Base-by-base conservation (phyloP, 37 sponge, comb jelly and placozoan genomes). In the Lycopodina hypogea region DNA sequence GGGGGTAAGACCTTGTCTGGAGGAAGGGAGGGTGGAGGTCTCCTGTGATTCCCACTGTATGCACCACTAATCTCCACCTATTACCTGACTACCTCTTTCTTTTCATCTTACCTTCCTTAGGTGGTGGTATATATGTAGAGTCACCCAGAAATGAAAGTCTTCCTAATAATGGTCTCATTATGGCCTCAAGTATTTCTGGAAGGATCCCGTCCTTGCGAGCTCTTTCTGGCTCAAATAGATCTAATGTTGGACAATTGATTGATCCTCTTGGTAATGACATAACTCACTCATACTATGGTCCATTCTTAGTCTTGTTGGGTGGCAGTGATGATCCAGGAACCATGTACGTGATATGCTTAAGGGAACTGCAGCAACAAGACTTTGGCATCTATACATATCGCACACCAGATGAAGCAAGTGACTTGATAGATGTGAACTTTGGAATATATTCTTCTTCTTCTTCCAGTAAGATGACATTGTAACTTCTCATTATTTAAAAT, bases 391-490 rank as follows among this genome's bases (percentile, higher is more conserved):
- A 70, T 24, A 70, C 45, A 0, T 70, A 45, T 26, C 40, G 42
- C 26, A 70, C 24, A 42, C 45, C 71, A 22, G 71, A 70, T 70
- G 71, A 70, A 40, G 24, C 30, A 14, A 45, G 71, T 23, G 24
- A 40, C 42, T 23, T 70, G 26, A 22, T 70, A 39, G 71, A 70
- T 11, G 42, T 70, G 21, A 70, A 70, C 18, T 37, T 70, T 70
- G 71, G 71, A 41, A 50, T 71, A 21, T 71, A 48, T 22, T 52
- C 15, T n/a, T 15, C 19, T 32, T 18, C 29, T 22, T 12, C 12
- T 12, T 9, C 19, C 11, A 36, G 69, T 37, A 68, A 36, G 8
- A 28, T 14, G 12, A 36, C 8, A 9, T 18, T 35, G 22, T 36
- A 37, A 11, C 17, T 53, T 53, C 17, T 53, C 7, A 60, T 23